Evolutionary conservation across 2,797 vertebrate genomes (phyloP).

Genomic region (Limosa lapponica): DNA sequence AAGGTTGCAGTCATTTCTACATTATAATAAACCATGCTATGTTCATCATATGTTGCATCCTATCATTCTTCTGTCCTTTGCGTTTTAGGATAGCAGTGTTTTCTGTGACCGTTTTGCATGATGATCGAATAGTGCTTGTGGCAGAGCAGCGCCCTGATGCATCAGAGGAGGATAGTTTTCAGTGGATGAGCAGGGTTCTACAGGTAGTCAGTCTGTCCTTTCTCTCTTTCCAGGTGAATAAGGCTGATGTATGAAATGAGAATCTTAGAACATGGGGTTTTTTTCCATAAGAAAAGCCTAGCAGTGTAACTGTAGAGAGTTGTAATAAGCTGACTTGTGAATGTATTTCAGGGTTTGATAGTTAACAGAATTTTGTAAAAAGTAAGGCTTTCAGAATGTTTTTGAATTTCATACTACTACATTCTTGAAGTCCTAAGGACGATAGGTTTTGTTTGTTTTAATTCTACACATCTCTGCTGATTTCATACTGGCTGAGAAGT

Average conservation of each 20-base stretch:
- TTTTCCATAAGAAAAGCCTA: background rate
- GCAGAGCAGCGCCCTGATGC: slow-evolving; percentile 96
- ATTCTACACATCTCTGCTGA: background rate
- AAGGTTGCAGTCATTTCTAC: background rate
- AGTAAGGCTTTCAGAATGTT: background rate
- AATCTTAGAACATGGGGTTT: background rate
- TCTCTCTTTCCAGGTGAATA: slow-evolving; percentile 57
- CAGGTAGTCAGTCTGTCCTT: slow-evolving; percentile 84
- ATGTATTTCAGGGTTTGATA: background rate
- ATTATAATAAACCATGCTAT: background rate
- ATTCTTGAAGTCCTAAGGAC: background rate
- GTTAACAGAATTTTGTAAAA: background rate
- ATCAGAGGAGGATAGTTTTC: slow-evolving; percentile 97
- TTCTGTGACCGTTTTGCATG: slow-evolving; percentile 91
- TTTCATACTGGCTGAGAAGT: background rate
- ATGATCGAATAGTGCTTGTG: slow-evolving; percentile 94
- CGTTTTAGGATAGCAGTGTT: slow-evolving; percentile 93
- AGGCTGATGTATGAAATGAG: slow-evolving; percentile 24
- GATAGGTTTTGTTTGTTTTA: background rate
- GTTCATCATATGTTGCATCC: background rate
- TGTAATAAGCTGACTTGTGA: background rate
- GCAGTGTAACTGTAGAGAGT: background rate
- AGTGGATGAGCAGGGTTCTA: slow-evolving; percentile 97
- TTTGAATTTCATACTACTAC: background rate
- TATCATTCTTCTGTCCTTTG: slow-evolving; percentile 40